Evolutionary conservation across 2,113 vertebrate genomes (phyloP).

Genomic region (Cisticola juncidis): DNA sequence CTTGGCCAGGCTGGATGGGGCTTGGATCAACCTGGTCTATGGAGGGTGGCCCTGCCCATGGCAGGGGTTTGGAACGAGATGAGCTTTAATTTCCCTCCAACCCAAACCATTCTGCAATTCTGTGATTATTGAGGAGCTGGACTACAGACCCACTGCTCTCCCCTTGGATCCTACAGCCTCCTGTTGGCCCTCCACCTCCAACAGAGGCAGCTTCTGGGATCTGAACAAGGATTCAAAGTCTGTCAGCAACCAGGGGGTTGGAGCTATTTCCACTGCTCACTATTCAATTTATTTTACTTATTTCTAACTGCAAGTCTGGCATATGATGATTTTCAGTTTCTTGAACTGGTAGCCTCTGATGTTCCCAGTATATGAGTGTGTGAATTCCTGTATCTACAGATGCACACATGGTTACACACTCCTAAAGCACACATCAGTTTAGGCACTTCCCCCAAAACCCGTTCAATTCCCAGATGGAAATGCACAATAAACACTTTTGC

Average conservation of each 20-base stretch:
- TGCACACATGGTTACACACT: background rate
- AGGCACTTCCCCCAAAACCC: background rate
- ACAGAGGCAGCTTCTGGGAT: background rate
- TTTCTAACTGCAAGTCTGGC: background rate
- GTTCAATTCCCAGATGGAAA: background rate
- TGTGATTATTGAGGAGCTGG: accelerated
- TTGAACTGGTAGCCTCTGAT: background rate
- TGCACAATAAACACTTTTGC: background rate
- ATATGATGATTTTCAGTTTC: background rate
- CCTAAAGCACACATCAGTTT: background rate
- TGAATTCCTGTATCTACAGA: no score
- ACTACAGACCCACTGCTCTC: background rate
- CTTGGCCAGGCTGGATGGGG: accelerated
- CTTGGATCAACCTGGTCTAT: background rate
- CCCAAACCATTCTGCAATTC: background rate
- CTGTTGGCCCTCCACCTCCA: background rate
- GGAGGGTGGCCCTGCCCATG: background rate
- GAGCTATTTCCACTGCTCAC: background rate
- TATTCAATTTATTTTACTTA: background rate
- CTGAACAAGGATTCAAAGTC: background rate
- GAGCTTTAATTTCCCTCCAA: background rate
- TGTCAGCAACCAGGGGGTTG: accelerated
- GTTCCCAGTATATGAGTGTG: accelerated
- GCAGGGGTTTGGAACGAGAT: accelerated
- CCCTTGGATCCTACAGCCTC: background rate